Percentiles rank a stretch among this genome's conserved stretches.
phyloP scores from a whole-genome alignment of 53 echinoderm and acorn worm species.

The Holothuria scabra region DNA sequence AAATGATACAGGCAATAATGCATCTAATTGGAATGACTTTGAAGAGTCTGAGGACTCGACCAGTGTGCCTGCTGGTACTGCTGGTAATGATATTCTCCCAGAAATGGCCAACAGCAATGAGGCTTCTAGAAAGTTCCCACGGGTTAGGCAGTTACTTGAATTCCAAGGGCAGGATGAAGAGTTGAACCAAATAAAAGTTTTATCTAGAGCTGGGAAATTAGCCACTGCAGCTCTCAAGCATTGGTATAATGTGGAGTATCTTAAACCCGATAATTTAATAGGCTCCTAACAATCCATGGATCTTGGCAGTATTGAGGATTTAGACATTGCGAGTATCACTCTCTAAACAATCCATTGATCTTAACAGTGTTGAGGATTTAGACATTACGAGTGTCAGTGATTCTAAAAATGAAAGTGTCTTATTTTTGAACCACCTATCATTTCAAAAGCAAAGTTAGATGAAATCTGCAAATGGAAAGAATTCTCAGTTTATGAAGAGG shows the following conservation, averaged over 20 bases:
- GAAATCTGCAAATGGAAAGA: constrained; percentile 23
- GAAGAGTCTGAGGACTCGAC: no score
- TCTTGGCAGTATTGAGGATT: constrained; percentile 2
- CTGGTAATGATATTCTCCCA: no score
- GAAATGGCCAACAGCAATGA: no score
- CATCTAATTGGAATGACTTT: no score
- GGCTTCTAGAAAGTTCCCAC: background rate
- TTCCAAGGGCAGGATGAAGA: background rate
- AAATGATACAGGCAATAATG: no score
- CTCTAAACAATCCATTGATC: background rate
- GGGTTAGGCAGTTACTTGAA: background rate
- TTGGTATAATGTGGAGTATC: constrained; percentile 23
- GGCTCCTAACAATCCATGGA: background rate
- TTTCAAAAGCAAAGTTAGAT: constrained; percentile 4
- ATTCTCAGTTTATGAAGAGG: constrained; percentile 11
- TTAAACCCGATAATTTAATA: background rate
- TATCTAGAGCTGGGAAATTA: constrained; percentile 17
- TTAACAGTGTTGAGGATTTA: constrained; percentile 1
- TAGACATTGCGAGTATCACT: background rate
- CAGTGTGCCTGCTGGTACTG: no score
- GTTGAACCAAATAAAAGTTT: background rate
- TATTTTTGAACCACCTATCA: background rate
- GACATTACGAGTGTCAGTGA: no score
- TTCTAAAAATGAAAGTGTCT: background rate
- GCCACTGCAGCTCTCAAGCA: background rate